phyloP scores from a whole-genome alignment of 2,888 invertebrate genomes.

The Andrena camellia region DNA sequence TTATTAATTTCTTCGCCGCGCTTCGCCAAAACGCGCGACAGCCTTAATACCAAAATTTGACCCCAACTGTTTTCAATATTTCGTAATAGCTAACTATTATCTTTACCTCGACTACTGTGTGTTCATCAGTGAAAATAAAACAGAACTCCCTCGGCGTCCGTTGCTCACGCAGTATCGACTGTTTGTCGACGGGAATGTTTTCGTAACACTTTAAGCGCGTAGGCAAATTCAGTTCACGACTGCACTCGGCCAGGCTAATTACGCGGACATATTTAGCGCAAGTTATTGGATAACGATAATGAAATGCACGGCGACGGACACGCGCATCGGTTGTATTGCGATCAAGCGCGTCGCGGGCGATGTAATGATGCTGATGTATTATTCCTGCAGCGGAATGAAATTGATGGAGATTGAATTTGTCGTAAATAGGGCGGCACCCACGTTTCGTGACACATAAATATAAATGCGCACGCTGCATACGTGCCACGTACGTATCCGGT shows the following conservation, averaged over 20 bases:
- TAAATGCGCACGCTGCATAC: slow-evolving; percentile 10
- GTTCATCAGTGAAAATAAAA: neutral
- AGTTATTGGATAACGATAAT: slow-evolving; percentile 61
- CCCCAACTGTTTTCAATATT: too few relatives aligned
- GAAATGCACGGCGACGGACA: slow-evolving; percentile 36
- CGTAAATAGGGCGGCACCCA: slow-evolving; percentile 32
- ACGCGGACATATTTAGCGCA: slow-evolving; percentile 42
- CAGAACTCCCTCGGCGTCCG: neutral
- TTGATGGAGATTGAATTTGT: slow-evolving; percentile 37
- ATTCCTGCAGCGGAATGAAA: slow-evolving; percentile 3
- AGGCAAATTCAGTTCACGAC: slow-evolving; percentile 22
- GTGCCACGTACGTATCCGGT: neutral
- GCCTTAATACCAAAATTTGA: too few relatives aligned
- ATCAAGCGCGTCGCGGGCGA: slow-evolving; percentile 29
- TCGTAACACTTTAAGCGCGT: slow-evolving; percentile 20
- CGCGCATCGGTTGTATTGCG: slow-evolving; percentile 25
- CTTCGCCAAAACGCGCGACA: too few relatives aligned
- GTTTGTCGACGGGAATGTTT: slow-evolving; percentile 3
- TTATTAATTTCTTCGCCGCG: too few relatives aligned
- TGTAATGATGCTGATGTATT: slow-evolving; percentile 22
- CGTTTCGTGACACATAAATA: slow-evolving; percentile 37
- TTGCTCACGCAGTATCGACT: neutral
- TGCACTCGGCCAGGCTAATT: slow-evolving; percentile 30
- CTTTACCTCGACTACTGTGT: neutral
- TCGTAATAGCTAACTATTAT: too few relatives aligned